phyloP scores from a whole-genome alignment of 2,113 vertebrate genomes.

The Hipposideros armiger region DNA sequence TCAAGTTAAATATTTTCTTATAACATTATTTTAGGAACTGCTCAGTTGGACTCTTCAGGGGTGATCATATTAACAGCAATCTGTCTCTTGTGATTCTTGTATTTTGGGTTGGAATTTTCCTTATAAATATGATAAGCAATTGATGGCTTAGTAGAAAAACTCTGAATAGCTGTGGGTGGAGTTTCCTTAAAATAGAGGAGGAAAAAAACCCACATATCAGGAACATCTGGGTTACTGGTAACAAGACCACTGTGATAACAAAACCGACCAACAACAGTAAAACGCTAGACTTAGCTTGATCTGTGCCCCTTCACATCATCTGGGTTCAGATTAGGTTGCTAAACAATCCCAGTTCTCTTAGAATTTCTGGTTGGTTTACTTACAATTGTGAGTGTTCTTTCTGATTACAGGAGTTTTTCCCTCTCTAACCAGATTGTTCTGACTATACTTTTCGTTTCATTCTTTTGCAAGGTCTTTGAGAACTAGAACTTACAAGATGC shows the following conservation, averaged over 20 bases:
- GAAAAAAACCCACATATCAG: neutral
- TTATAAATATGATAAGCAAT: constrained; percentile 55
- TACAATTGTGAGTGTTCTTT: constrained; percentile 9
- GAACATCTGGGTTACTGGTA: constrained; percentile 54
- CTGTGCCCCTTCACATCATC: neutral
- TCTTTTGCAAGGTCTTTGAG: constrained; percentile 65
- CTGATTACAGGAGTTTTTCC: neutral
- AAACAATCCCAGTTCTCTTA: neutral
- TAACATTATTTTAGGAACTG: constrained; percentile 19
- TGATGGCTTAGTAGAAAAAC: constrained; percentile 43
- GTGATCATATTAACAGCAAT: neutral
- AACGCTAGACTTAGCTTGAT: neutral
- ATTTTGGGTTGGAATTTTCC: constrained; percentile 70
- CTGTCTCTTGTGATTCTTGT: constrained; percentile 53
- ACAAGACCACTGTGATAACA: constrained; percentile 55
- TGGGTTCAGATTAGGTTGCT: neutral
- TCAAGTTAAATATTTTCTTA: constrained; percentile 35
- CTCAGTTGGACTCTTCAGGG: neutral
- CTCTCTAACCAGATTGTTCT: constrained; percentile 37
- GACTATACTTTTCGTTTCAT: constrained; percentile 6
- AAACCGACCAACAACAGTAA: constrained; percentile 25
- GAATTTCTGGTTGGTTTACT: constrained; percentile 34
- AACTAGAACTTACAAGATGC: constrained; percentile 17
- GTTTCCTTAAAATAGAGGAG: constrained; percentile 35
- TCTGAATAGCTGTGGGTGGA: neutral